Conservation (phyloP, 2,888 invertebrate species). For the Geotrupes spiniger region DNA sequence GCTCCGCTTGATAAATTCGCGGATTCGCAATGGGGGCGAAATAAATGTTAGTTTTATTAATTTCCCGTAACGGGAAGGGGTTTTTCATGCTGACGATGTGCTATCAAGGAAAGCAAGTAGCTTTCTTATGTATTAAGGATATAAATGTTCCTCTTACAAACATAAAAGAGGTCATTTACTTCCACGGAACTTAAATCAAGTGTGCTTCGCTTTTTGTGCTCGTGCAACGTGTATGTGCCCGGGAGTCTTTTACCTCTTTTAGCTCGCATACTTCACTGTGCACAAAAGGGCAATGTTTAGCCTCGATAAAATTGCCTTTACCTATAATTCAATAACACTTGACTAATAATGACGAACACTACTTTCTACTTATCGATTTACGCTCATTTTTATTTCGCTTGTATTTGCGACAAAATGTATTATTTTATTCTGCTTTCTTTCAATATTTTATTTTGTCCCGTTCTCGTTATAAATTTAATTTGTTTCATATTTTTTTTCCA, state of each 20-base stretch:
- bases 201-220: constrained; percentile 28
- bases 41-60: constrained; percentile 20
- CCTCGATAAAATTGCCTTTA: too few species aligned
- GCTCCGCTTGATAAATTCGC: neutral
- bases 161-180: constrained; percentile 32
- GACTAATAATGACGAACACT: too few species aligned
- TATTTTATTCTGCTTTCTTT: too few species aligned
- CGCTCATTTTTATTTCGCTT: too few species aligned
- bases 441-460: too few species aligned
- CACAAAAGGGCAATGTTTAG: too few species aligned
- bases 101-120: constrained; percentile 26
- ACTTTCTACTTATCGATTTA: too few species aligned
- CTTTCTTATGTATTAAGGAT: constrained; percentile 31
- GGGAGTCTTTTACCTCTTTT: constrained; percentile 5
- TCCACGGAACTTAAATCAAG: constrained; percentile 35
- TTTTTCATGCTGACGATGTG: constrained; percentile 25
- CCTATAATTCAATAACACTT: too few species aligned
- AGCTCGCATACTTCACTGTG: constrained; percentile 12
- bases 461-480: too few species aligned
- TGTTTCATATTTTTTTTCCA: too few species aligned
- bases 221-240: neutral
- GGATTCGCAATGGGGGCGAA: neutral
- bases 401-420: too few species aligned
- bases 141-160: constrained; percentile 30
- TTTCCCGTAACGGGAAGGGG: constrained; percentile 19